Evolutionary conservation across 2,113 vertebrate genomes (phyloP).

Genomic region (Solea solea): DNA sequence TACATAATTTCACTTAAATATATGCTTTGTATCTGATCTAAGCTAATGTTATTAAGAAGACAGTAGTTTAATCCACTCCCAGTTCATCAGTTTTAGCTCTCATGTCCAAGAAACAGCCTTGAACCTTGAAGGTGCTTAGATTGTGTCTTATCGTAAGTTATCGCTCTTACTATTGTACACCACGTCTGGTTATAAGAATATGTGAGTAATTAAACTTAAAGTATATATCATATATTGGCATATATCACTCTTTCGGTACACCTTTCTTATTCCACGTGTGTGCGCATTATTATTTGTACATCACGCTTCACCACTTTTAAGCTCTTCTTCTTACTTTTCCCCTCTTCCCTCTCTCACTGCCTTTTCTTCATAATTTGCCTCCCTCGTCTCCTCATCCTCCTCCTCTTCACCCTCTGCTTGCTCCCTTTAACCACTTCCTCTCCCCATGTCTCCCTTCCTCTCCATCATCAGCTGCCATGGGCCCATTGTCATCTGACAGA

Average conservation of each 20-base stretch:
- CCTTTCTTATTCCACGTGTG: background rate
- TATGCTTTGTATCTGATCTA: no score
- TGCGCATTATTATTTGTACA: no score
- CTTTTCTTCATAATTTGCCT: background rate
- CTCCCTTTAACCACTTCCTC: background rate
- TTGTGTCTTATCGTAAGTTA: no score
- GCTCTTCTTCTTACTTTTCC: background rate
- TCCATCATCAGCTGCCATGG: conserved; percentile 17
- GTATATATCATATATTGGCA: background rate
- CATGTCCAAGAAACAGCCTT: no score
- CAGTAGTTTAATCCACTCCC: no score
- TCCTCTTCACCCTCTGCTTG: background rate
- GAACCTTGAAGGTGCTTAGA: no score
- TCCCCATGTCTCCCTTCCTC: background rate
- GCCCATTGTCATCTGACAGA: conserved; percentile 43
- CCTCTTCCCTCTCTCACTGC: background rate
- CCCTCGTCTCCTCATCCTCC: background rate
- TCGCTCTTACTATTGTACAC: no score
- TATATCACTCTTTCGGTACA: background rate
- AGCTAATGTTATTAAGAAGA: no score
- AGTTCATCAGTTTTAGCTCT: no score
- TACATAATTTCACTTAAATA: no score
- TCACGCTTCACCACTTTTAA: background rate
- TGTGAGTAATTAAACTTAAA: no score
- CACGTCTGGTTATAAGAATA: no score